Base-by-base conservation (phyloP, 2,113 vertebrate species). In the Hippoglossus stenolepis region DNA sequence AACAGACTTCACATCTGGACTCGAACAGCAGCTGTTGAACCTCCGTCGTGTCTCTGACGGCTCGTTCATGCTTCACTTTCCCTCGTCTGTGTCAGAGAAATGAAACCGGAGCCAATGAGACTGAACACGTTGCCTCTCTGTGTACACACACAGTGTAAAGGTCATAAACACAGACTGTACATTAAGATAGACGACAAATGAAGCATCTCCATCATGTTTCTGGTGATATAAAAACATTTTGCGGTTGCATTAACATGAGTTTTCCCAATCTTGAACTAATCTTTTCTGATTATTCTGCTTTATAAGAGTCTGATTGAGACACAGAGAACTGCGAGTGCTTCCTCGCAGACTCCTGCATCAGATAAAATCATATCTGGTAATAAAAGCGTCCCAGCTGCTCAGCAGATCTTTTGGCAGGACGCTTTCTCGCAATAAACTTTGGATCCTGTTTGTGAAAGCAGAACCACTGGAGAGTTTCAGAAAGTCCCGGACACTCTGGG, bases 311-410 rank as follows among this genome's bases (percentile, higher is more conserved):
- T 51, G 75, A 75, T 43, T 47, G 51, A 77, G 70, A 77, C 53
- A 38, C 31, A 21, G 23, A 54, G 26, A 35, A 23, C 38, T 71
- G 28, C n/a, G 56, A 51, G 9, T 3, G 65, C 56, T 77, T 75
- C 60, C 76, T 75, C 13, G 9, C n/a, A 57, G 65, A 40, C 11
- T 5, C 69, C 70, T 59, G 64, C 57, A 83, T 83, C 65, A 67
- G 53, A 86, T 80, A 1, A 64, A 61, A 54, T 66, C 20, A 38
- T 40, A 80, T 84, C 75, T 7, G 66, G 51, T 69, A 26, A 83
- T 71, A 85, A 65, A 88, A 76, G 24, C 57, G 45, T 69, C 82
- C 74, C 87, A 85, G 83, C 69, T 81, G 87, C 40, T 63, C 13
- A 66, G 71, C 80, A 63, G 51, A 84, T 51, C 43, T 68, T 75